Base-by-base conservation (phyloP, 2,888 invertebrate genomes). In the Cephus sareptanus region DNA sequence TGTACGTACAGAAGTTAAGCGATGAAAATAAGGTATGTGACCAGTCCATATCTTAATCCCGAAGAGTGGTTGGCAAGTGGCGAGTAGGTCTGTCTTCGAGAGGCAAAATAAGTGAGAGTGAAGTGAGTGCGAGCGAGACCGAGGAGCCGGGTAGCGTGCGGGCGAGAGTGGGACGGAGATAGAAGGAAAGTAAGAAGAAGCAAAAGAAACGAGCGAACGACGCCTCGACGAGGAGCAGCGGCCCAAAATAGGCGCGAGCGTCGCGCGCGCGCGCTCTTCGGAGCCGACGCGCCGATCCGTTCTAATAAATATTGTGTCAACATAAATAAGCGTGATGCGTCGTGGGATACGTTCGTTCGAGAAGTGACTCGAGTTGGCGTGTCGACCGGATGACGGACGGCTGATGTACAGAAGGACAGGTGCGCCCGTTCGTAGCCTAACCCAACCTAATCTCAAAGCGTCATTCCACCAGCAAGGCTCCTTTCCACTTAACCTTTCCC, bases 281-380 rank as follows among this genome's bases (percentile, higher is more conserved):
- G 84, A 84, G 84, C 77, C 85, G 81, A 82, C 82, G 85, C 88
- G 87, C 89, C 91, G 91, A 91, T 91, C 90, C 90, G 88, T 91
- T 88, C 91, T 91, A 91, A 91, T 91, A 91, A 91, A 91, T 91
- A 91, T 90, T 89, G 90, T 90, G 91, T 91, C 91, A 90, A 89
- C 91, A 89, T 91, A 91, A 91, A 91, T 91, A 91, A 91, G 88
- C 88, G 85, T 84, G 86, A 83, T 83, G 86, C 85, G 80, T 80
- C 85, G 86, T 85, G 86, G 83, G 83, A 80, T 76, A 79, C 75
- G 80, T 81, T 81, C 75, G 75, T 76, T 78, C 80, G 71, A 71
- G 71, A 33, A 71, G 71, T 71, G 80, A 78, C 78, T 78, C 78
- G 69, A 69, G 76, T 74, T 83, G 84, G 83, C 85, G 81, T 82